Evolutionary conservation across 2,113 vertebrate genomes (phyloP).

Genomic region (Gasterosteus aculeatus): DNA sequence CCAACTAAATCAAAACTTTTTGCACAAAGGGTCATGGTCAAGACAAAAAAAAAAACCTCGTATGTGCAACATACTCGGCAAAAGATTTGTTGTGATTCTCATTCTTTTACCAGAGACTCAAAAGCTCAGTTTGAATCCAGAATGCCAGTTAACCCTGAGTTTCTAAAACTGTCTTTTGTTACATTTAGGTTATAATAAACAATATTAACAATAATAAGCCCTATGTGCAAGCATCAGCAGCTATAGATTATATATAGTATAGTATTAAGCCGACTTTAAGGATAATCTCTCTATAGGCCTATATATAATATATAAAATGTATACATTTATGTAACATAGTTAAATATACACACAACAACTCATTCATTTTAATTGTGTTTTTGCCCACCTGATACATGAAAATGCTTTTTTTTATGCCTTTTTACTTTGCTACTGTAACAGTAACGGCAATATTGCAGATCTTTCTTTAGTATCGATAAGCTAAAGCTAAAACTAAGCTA

Average conservation of each 20-base stretch:
- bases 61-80: too few relatives aligned
- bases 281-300: not conserved
- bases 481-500: not conserved
- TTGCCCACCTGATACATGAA: not conserved
- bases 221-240: not conserved
- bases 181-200: not conserved
- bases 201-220: not conserved
- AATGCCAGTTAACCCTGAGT: not conserved
- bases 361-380: not conserved
- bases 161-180: not conserved
- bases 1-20: slow-evolving; percentile 19
- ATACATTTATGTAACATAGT: not conserved
- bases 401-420: not conserved
- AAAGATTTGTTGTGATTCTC: too few relatives aligned
- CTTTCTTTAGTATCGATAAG: not conserved
- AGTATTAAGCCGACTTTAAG: not conserved
- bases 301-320: too few relatives aligned
- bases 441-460: not conserved
- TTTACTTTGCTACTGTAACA: not conserved
- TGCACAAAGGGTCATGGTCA: not conserved
- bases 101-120: not conserved
- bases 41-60: too few relatives aligned
- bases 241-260: not conserved
- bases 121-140: not conserved
- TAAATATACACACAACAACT: not conserved